Conservation (phyloP, 1,140 invertebrate genomes). For the Nephotettix cincticeps region DNA sequence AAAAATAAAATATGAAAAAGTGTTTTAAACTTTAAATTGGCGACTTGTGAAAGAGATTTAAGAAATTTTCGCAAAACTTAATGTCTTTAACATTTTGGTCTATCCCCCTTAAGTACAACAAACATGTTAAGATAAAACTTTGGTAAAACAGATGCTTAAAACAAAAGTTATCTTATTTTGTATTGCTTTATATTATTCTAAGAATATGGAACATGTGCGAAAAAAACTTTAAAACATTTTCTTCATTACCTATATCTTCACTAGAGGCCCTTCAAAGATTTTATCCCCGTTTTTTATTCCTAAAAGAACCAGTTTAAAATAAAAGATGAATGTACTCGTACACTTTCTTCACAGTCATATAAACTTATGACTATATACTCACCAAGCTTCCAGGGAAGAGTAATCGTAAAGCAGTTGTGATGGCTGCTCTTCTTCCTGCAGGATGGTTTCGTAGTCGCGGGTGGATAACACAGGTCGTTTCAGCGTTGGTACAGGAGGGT, state of each 20-base stretch:
- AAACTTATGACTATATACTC: too few relatives aligned
- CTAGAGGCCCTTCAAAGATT: too few relatives aligned
- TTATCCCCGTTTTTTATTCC: too few relatives aligned
- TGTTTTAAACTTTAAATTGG: background rate
- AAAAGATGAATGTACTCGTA: too few relatives aligned
- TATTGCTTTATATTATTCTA: too few relatives aligned
- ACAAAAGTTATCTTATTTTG: background rate
- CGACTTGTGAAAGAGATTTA: background rate
- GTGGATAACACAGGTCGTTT: slow-evolving; percentile 71
- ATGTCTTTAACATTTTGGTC: background rate
- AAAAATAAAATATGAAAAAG: too few relatives aligned
- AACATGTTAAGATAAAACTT: background rate
- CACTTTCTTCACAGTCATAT: too few relatives aligned
- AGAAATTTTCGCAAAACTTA: background rate
- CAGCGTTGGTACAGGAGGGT: slow-evolving; percentile 44
- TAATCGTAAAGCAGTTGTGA: slow-evolving; percentile 87
- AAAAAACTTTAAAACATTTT: too few relatives aligned
- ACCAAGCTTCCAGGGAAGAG: slow-evolving; percentile 80
- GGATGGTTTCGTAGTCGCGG: slow-evolving; percentile 69
- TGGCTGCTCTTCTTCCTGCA: slow-evolving; percentile 75
- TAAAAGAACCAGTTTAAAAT: too few relatives aligned
- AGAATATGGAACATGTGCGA: too few relatives aligned
- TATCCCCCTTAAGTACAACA: background rate
- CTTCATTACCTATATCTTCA: too few relatives aligned
- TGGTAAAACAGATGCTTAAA: background rate